Evolutionary conservation across 2,113 vertebrate genomes (phyloP).

Genomic region (Paedocypris sp.): DNA sequence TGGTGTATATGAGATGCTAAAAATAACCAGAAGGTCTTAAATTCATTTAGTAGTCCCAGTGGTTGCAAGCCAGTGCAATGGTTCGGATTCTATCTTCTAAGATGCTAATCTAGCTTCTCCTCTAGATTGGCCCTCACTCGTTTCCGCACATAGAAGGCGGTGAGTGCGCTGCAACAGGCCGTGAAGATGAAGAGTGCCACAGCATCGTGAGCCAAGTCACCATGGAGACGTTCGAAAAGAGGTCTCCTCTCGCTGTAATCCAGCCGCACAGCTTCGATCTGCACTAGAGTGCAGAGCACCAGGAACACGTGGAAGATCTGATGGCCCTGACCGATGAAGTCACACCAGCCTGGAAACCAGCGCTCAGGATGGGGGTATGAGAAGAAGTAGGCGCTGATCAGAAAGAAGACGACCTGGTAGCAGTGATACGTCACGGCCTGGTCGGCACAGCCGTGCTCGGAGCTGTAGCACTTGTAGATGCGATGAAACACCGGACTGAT

Average conservation of each 20-base stretch:
- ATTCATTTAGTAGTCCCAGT: conserved; percentile 4
- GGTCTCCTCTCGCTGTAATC: conserved; percentile 72
- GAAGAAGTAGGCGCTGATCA: conserved; percentile 83
- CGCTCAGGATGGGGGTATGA: conserved; percentile 82
- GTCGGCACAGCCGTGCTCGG: conserved; percentile 48
- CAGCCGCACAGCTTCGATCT: conserved; percentile 80
- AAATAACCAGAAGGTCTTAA: not conserved
- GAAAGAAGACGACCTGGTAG: conserved; percentile 83
- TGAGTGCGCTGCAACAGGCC: conserved; percentile 72
- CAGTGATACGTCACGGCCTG: conserved; percentile 73
- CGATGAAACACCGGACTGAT: conserved; percentile 87
- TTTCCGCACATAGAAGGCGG: conserved; percentile 68
- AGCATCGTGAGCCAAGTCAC: conserved; percentile 67
- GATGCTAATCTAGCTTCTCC: conserved; percentile 65
- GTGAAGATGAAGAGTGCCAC: conserved; percentile 75
- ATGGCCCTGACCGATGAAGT: conserved; percentile 86
- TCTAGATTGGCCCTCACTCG: conserved; percentile 62
- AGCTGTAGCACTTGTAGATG: conserved; percentile 60
- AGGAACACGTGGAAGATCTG: conserved; percentile 88
- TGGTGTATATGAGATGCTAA: conserved; percentile 15
- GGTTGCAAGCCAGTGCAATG: conserved; percentile 21
- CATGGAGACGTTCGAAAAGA: conserved; percentile 74
- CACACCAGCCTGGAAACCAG: conserved; percentile 79
- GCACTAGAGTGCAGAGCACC: conserved; percentile 80
- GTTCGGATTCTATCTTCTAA: too few relatives aligned